A percentile compares a stretch with the other conserved stretches of the same genome.
Conservation (phyloP, 2,797 vertebrate species). For the Muscicapa comitata region DNA sequence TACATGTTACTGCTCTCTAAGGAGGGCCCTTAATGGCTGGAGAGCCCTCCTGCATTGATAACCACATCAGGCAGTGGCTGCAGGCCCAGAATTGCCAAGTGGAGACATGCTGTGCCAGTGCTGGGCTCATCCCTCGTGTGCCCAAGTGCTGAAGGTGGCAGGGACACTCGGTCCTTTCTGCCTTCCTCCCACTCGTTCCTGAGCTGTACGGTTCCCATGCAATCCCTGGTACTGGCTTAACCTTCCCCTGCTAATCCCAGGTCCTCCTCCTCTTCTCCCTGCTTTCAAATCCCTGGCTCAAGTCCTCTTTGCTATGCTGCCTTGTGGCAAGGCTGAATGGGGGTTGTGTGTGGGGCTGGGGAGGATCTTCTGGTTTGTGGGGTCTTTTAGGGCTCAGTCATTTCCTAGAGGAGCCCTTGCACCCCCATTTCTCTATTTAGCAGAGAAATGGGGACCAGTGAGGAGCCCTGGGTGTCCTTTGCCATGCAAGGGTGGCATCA, state of each 20-base stretch:
- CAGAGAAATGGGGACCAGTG: background rate
- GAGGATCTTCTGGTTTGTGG: background rate
- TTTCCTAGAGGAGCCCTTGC: background rate
- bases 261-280: background rate
- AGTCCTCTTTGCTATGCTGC: background rate
- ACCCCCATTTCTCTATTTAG: background rate
- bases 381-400: background rate
- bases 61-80: background rate
- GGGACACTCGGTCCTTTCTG: background rate
- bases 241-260: constrained; percentile 2
- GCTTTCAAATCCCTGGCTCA: background rate
- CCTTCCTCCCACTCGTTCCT: background rate
- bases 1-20: background rate
- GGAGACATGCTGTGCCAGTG: fast-evolving
- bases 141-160: background rate
- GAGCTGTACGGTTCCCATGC: background rate
- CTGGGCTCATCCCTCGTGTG: background rate
- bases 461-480: background rate
- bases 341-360: fast-evolving
- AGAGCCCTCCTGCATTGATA: background rate
- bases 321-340: background rate
- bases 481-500: fast-evolving
- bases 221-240: background rate
- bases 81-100: background rate
- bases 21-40: background rate